Percentiles rank a stretch among this genome's conserved stretches.
Evolutionary conservation across 2,888 invertebrate species (phyloP).

Genomic region (Ormyrus rosae): DNA sequence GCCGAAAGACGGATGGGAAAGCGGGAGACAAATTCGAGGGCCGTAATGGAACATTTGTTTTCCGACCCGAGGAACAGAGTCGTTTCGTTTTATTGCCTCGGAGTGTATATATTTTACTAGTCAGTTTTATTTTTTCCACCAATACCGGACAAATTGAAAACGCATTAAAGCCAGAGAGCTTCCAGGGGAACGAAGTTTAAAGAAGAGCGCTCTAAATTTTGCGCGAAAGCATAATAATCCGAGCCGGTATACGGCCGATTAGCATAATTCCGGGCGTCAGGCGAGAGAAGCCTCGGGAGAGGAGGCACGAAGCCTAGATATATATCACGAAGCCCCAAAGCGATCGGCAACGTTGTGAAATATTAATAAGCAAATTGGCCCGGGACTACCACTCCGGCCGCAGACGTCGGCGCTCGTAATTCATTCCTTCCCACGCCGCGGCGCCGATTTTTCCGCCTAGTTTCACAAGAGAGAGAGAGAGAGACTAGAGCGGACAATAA

Average conservation of each 20-base stretch:
- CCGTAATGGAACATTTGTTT: conserved; percentile 47
- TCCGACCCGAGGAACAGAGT: conserved; percentile 25
- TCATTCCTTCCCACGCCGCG: conserved; percentile 55
- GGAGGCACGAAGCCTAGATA: neutral
- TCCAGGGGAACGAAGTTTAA: too few relatives aligned
- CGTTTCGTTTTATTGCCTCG: neutral
- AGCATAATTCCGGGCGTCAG: too few relatives aligned
- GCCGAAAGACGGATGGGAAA: conserved; percentile 51
- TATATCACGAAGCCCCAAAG: conserved; percentile 63
- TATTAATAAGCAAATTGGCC: conserved; percentile 75
- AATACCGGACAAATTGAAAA: too few relatives aligned
- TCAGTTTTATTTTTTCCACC: too few relatives aligned
- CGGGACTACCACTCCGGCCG: conserved; percentile 62
- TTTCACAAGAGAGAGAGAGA: neutral
- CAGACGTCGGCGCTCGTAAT: conserved; percentile 54
- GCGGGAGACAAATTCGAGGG: conserved; percentile 49
- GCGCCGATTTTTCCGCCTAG: conserved; percentile 27
- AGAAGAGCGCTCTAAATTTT: neutral
- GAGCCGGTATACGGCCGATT: neutral
- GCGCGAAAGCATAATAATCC: neutral
- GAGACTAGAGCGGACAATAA: neutral
- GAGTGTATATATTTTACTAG: neutral
- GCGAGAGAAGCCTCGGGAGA: too few relatives aligned
- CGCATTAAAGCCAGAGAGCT: too few relatives aligned
- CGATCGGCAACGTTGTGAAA: conserved; percentile 71